phyloP scores from a whole-genome alignment of 2,797 vertebrate genomes.

The Mus caroli region DNA sequence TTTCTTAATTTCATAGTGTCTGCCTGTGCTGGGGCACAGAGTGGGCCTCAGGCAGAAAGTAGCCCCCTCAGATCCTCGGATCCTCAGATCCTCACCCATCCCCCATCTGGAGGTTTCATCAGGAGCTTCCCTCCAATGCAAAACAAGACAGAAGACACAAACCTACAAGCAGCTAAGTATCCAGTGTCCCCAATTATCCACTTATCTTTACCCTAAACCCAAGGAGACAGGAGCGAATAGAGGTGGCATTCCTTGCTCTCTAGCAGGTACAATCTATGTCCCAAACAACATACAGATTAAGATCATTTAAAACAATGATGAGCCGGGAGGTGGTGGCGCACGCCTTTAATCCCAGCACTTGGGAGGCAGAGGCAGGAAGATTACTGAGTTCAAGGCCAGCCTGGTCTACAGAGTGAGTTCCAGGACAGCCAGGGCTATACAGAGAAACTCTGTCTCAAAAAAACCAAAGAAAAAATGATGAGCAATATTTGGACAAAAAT shows the following conservation, averaged over 20 bases:
- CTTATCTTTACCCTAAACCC: neutral
- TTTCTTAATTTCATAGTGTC: neutral
- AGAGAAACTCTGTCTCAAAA: no score
- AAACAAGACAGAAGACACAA: neutral
- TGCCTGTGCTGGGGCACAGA: neutral
- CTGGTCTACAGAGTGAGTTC: no score
- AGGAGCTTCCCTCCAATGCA: neutral
- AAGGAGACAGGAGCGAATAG: neutral
- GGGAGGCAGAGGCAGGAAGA: no score
- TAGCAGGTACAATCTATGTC: neutral
- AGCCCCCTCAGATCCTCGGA: neutral
- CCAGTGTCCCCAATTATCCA: neutral
- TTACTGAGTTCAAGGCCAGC: no score
- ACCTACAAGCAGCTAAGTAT: neutral
- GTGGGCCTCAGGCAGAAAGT: neutral
- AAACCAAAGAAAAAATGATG: neutral
- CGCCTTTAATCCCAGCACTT: no score
- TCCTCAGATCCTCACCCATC: neutral
- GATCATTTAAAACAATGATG: neutral
- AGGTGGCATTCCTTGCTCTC: neutral
- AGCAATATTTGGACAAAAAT: slow-evolving; percentile 16
- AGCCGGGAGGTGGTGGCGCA: neutral
- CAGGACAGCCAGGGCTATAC: no score
- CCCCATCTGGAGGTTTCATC: neutral
- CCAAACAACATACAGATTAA: neutral